These are phyloP conservation scores for Caenorhabditis latens DNA, from an alignment of 1,140 invertebrate genomes.

Conservation along the genomic window DNA sequence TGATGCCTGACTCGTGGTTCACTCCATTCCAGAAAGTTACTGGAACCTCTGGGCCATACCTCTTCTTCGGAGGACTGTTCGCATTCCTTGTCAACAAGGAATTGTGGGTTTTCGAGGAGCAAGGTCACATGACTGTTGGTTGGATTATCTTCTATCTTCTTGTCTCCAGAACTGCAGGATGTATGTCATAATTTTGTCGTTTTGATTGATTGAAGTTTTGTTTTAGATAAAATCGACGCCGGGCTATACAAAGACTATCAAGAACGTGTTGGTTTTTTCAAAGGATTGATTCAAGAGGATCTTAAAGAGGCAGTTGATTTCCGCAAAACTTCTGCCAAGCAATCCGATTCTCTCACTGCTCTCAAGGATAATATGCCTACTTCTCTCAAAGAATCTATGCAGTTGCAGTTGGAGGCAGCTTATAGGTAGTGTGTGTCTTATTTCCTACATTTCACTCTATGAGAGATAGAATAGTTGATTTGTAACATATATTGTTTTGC, in stretches of 20 bases:
- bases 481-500: background rate
- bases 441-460: too few relatives aligned
- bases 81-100: conserved; percentile 76
- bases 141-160: conserved; percentile 72
- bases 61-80: conserved; percentile 73
- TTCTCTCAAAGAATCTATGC: conserved; percentile 76
- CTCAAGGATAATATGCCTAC: conserved; percentile 74
- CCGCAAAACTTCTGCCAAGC: conserved; percentile 75
- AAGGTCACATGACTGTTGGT: conserved; percentile 73
- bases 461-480: too few relatives aligned
- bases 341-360: conserved; percentile 72
- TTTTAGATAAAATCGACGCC: conserved; percentile 70
- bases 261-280: conserved; percentile 68
- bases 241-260: conserved; percentile 65
- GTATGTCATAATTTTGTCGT: conserved; percentile 52
- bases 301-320: conserved; percentile 77
- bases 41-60: conserved; percentile 75
- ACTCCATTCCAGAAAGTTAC: conserved; percentile 76
- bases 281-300: conserved; percentile 75
- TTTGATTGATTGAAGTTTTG: too few relatives aligned
- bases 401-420: conserved; percentile 74
- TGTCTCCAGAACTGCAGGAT: conserved; percentile 69
- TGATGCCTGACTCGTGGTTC: conserved; percentile 76
- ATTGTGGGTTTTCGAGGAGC: conserved; percentile 76
- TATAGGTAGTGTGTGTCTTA: conserved; percentile 67